Evolutionary conservation across 2,888 invertebrate genomes (phyloP).

Genomic region (Diplazon laetatorius): DNA sequence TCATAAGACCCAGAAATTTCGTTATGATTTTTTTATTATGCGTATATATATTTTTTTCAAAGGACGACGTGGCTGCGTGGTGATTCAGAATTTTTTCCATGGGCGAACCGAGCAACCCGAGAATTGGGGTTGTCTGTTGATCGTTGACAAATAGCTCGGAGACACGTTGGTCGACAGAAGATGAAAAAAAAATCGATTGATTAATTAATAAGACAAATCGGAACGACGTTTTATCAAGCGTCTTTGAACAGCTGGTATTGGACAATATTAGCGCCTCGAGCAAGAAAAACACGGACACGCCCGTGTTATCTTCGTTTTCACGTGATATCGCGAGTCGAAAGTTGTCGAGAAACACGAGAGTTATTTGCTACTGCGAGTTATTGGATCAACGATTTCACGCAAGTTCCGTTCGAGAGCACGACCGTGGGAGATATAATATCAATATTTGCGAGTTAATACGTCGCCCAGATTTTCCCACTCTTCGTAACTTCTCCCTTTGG

Average conservation of each 20-base stretch:
- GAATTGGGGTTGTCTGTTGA: background rate
- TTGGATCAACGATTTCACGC: conserved; percentile 49
- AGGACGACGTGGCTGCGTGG: no score
- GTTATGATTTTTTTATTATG: no score
- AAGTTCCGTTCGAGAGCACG: conserved; percentile 1
- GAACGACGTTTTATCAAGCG: conserved; percentile 2
- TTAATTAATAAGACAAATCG: conserved; percentile 24
- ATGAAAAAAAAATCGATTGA: background rate
- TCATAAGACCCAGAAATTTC: no score
- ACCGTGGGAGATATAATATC: conserved; percentile 51
- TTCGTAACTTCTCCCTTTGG: no score
- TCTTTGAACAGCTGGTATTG: conserved; percentile 12
- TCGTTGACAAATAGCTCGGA: background rate
- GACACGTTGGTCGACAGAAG: background rate
- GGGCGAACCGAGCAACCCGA: background rate
- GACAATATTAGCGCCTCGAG: conserved; percentile 1
- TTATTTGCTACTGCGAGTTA: conserved; percentile 48
- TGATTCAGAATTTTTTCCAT: background rate
- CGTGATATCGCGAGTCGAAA: conserved; percentile 2
- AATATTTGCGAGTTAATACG: conserved; percentile 59
- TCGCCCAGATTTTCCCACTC: conserved; percentile 39
- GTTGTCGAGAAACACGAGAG: conserved; percentile 6
- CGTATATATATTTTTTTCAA: no score
- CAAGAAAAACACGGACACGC: background rate
- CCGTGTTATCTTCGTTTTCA: conserved; percentile 21